Evolutionary conservation across 2,888 invertebrate genomes (phyloP), one percentile per base, ranked within the genome.

Genomic region (Aricia artaxerxes): DNA sequence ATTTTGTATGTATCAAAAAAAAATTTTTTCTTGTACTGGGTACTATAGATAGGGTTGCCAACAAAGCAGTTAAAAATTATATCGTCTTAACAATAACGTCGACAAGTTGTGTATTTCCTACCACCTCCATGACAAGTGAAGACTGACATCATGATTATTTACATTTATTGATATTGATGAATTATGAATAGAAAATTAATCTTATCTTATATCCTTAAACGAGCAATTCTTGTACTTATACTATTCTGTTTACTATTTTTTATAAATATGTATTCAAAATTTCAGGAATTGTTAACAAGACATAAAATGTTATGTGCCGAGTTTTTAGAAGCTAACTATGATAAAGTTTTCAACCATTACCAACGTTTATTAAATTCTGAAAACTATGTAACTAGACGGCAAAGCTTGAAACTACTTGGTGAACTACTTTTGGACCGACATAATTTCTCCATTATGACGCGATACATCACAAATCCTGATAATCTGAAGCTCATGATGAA

Each of bases 401-500:
- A 99, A 94, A 99, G 99, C 90, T 95, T 99, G 84, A 99, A 99
- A 95, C 95, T 99, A 84, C 96, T 99, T 81, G 99, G 99, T 61
- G 99, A 99, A 95, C 95, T 99, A 87, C 95, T 99, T 86, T 96
- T 99, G 85, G 99, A 99, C 94, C 97, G 99, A 90, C 99, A 99
- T 94, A 99, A 99, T 95, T 99, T 99, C 95, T 99, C 98, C 85
- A 99, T 98, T 85, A 98, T 98, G 98, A 98, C 98, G 83, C 97
- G 98, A 88, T 99, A 99, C 95, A 99, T 99, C 95, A 99, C 99
- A 87, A 99, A 99, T 94, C 99, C 99, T 53, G 99, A 99, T 92
- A 99, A 99, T 95, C 96, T 99, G 84, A 99, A 99, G 93, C 96
- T 99, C 85, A 99, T 99, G 99, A 99, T 99, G 99, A 99, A 99